Evolutionary conservation across 1,140 invertebrate species (phyloP), one percentile per base, ranked within the genome.

Genomic region (Magallana angulata): DNA sequence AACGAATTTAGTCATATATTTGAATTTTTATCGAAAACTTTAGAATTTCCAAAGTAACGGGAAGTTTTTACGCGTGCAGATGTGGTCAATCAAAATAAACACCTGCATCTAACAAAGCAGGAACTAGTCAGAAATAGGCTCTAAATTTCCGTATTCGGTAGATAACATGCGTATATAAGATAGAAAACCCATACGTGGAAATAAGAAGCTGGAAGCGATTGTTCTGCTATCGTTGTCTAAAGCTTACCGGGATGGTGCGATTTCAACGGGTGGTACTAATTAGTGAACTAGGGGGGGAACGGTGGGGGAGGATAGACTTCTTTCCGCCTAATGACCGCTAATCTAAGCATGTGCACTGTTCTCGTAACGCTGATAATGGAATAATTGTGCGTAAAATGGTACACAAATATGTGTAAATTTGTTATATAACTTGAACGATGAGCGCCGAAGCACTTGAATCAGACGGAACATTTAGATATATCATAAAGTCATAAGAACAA

Each of bases 281-380:
- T 76, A 76, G 11, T 2, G 68, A 76, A 12, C 68, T 30, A 9
- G 68, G 68, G 36, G 36, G 36, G 68, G 9, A 12, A 30, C 24
- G 68, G 36, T 36, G 68, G 14, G 68, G 68, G 68, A 76, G 68
- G 68, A 30, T 36, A 76, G 68, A 76, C 36, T 76, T 76, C 68
- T 76, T 76, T 76, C 68, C 68, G 68, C 68, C 14, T 76, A 48
- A 76, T 76, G 68, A 76, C 18, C 68, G 18, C 36, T 76, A 76
- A 76, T 76, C 68, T 76, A 76, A 76, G 68, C 68, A 76, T 30
- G 68, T 76, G 68, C 68, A 76, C 36, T 76, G 68, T 24, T 76
- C 68, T 36, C 68, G 36, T 76, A 76, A 30, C 68, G 24, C 14
- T 12, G 68, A 76, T 76, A 30, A 76, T 76, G 36, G 68, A 76